Evolutionary conservation across 2,113 vertebrate genomes (phyloP).

Genomic region (Oryzias javanicus): DNA sequence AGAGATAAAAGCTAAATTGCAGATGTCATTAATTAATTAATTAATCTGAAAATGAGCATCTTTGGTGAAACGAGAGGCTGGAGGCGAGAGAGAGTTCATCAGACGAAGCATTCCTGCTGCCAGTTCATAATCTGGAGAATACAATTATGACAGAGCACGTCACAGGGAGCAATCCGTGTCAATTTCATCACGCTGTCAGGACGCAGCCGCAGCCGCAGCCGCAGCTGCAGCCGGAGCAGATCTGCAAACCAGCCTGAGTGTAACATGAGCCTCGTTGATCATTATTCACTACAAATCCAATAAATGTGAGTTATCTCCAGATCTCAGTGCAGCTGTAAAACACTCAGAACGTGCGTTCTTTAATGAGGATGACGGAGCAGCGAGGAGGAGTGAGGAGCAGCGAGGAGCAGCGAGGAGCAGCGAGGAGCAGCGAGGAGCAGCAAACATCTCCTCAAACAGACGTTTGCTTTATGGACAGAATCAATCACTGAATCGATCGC

Average conservation of each 20-base stretch:
- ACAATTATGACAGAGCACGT: conserved; percentile 34
- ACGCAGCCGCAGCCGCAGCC: conserved; percentile 38
- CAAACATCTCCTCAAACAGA: not conserved
- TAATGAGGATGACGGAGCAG: conserved; percentile 12
- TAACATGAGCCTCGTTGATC: conserved; percentile 24
- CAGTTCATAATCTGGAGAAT: conserved; percentile 35
- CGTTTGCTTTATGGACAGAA: conserved; percentile 23
- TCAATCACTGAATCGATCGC: conserved; percentile 18
- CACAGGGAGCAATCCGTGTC: conserved; percentile 30
- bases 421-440: not conserved
- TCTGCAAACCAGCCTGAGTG: not conserved
- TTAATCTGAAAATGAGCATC: no score
- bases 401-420: no score
- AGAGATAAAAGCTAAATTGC: no score
- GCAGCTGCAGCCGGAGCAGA: conserved; percentile 27
- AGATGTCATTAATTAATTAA: no score
- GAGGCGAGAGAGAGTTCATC: conserved; percentile 18
- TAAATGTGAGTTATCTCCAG: conserved; percentile 16
- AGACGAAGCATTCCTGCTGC: conserved; percentile 18
- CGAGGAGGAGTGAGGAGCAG: no score
- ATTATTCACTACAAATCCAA: conserved; percentile 41
- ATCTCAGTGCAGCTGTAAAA: conserved; percentile 5
- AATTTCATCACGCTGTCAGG: conserved; percentile 30
- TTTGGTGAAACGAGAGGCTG: conserved; percentile 19
- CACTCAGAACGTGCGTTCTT: not conserved